phyloP scores from a whole-genome alignment of 2,113 vertebrate species.

The Etia nguti region DNA sequence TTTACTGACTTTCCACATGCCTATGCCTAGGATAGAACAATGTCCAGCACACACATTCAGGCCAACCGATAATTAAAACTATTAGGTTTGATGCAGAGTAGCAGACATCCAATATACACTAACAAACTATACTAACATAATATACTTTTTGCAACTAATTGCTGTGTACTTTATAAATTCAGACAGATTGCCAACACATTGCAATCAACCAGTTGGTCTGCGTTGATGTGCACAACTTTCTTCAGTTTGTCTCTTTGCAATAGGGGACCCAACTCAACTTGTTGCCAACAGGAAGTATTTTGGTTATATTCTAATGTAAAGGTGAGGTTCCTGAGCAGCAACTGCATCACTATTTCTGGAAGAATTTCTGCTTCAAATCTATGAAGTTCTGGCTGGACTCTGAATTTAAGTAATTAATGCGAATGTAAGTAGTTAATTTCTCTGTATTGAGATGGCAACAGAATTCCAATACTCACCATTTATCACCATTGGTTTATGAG shows the following conservation, averaged over 20 bases:
- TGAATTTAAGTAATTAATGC: accelerated
- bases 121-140: too few species aligned
- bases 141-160: not conserved
- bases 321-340: not conserved
- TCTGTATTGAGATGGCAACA: not conserved
- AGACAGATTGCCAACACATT: not conserved
- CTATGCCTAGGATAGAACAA: not conserved
- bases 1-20: not conserved
- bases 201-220: not conserved
- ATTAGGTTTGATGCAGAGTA: not conserved
- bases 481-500: not conserved
- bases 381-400: not conserved
- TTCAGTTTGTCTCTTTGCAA: not conserved
- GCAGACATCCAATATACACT: not conserved
- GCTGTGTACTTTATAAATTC: not conserved
- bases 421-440: not conserved
- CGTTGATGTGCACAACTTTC: not conserved
- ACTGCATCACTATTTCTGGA: not conserved
- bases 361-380: not conserved
- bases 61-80: not conserved
- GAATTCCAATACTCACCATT: not conserved
- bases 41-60: accelerated
- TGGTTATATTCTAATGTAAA: not conserved
- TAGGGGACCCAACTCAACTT: not conserved
- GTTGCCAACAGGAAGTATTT: not conserved